Evolutionary conservation across 1,140 invertebrate genomes (phyloP).

Genomic region (Drosophila biarmipes): DNA sequence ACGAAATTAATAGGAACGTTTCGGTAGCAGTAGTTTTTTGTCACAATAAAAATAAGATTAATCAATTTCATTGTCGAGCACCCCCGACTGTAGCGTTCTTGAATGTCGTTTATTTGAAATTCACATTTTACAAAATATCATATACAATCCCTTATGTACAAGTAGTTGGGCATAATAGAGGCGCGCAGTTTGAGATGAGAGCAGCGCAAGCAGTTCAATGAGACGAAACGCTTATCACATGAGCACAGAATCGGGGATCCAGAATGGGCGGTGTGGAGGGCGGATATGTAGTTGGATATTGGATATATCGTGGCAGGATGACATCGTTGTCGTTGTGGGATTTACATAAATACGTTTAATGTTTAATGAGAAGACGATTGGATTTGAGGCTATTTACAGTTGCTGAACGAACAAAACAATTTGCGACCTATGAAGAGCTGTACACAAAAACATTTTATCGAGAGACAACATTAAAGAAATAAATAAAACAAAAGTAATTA

Average conservation of each 20-base stretch:
- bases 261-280: constrained; percentile 1
- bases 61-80: constrained; percentile 40
- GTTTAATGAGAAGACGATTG: constrained; percentile 77
- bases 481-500: background rate
- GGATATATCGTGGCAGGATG: constrained; percentile 31
- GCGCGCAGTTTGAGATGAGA: constrained; percentile 56
- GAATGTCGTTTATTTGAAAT: constrained; percentile 51
- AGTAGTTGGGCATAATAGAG: constrained; percentile 38
- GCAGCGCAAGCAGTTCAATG: constrained; percentile 63
- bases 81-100: constrained; percentile 33
- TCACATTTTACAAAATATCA: constrained; percentile 53
- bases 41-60: background rate
- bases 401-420: constrained; percentile 62
- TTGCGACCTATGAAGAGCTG: constrained; percentile 24
- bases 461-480: background rate
- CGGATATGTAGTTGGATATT: constrained; percentile 19
- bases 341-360: constrained; percentile 77
- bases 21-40: too few species aligned
- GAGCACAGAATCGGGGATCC: constrained; percentile 57
- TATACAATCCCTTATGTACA: constrained; percentile 54
- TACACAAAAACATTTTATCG: background rate
- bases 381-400: constrained; percentile 77
- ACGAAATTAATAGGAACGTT: too few species aligned
- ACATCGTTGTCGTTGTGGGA: constrained; percentile 33
- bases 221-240: constrained; percentile 69